Evolutionary conservation across 1,140 invertebrate species (phyloP).

Genomic region (Tachypleus tridentatus): DNA sequence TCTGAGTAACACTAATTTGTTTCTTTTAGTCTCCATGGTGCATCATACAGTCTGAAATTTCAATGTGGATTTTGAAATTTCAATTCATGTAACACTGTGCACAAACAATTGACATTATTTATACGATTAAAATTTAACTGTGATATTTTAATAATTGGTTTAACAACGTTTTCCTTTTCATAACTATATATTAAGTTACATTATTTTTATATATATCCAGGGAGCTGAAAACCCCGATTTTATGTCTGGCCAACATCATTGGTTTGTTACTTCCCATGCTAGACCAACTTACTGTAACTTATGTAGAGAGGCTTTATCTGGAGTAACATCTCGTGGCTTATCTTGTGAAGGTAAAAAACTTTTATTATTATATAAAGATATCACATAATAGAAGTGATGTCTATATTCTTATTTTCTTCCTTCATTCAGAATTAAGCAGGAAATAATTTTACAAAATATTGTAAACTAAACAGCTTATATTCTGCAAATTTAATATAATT

Average conservation of each 20-base stretch:
- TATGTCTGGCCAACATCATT: conserved; percentile 77
- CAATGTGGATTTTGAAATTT: too few species aligned
- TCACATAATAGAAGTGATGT: conserved; percentile 2
- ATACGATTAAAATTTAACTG: too few species aligned
- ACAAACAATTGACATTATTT: too few species aligned
- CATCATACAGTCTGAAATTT: too few species aligned
- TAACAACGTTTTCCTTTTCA: too few species aligned
- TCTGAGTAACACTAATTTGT: too few species aligned
- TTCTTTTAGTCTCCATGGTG: too few species aligned
- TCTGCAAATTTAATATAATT: too few species aligned
- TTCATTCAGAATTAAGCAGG: background rate
- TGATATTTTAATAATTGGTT: too few species aligned
- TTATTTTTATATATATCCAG: conserved; percentile 26
- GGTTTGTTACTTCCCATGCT: conserved; percentile 86
- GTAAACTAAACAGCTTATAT: background rate
- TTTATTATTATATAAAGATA: too few species aligned
- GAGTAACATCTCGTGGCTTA: conserved; percentile 83
- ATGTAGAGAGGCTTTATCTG: conserved; percentile 79
- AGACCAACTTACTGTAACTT: conserved; percentile 94
- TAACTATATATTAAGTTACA: background rate
- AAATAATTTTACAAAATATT: background rate
- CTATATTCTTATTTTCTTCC: conserved; percentile 8
- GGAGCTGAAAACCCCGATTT: conserved; percentile 50
- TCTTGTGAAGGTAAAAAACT: conserved; percentile 60
- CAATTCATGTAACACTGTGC: too few species aligned